Conservation (phyloP, 1,140 invertebrate genomes). For the Carcinoscorpius rotundicauda region DNA sequence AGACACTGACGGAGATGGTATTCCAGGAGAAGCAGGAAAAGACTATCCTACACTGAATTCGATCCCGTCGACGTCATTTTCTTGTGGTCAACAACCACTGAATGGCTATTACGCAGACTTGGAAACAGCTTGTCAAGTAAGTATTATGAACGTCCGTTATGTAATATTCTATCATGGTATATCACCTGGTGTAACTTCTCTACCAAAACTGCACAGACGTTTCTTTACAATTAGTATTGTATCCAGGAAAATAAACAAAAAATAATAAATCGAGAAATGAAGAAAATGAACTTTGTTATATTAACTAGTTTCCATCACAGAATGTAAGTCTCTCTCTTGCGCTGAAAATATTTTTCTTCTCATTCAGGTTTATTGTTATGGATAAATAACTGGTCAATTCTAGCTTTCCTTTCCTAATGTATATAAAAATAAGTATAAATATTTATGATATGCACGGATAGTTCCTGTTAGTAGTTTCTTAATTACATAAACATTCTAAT, state of each 20-base stretch:
- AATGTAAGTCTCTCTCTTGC: no score
- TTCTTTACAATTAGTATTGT: slow-evolving; percentile 38
- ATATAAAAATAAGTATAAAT: no score
- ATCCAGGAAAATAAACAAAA: slow-evolving; percentile 43
- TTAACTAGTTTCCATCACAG: no score
- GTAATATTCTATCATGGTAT: slow-evolving; percentile 32
- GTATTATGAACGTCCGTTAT: slow-evolving; percentile 73
- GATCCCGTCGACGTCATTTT: slow-evolving; percentile 30
- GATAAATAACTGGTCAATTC: no score
- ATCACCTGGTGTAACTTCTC: slow-evolving; percentile 21
- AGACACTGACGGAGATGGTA: slow-evolving; percentile 23
- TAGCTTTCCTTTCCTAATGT: no score
- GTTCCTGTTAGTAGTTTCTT: slow-evolving; percentile 36
- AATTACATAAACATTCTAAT: slow-evolving; percentile 7
- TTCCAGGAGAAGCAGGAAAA: slow-evolving; percentile 22
- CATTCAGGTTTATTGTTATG: no score
- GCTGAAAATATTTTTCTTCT: no score
- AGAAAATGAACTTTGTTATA: no score
- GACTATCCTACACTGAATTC: slow-evolving; percentile 22
- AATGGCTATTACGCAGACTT: slow-evolving; percentile 32
- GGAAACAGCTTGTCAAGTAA: slow-evolving; percentile 34
- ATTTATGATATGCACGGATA: no score
- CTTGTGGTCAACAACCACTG: slow-evolving; percentile 25
- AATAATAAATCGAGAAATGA: slow-evolving; percentile 30
- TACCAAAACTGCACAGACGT: slow-evolving; percentile 42